Evolutionary conservation across 2,888 invertebrate genomes (phyloP).

Genomic region (Temnothorax ravouxi): DNA sequence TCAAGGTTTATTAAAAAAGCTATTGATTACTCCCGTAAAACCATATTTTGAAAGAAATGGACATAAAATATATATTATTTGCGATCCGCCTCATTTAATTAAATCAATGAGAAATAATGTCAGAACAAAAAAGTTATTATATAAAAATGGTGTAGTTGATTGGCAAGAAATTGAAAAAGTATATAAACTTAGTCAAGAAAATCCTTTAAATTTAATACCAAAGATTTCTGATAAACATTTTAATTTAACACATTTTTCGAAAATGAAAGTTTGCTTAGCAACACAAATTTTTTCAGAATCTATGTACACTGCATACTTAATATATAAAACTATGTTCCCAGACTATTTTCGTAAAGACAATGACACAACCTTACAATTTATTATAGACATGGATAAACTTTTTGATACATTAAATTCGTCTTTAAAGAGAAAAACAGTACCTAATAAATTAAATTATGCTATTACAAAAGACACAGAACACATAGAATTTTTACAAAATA

Average conservation of each 20-base stretch:
- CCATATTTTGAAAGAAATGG: not conserved
- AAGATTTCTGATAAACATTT: not conserved
- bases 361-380: too few relatives aligned
- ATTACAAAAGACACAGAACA: too few relatives aligned
- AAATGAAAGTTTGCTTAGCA: not conserved
- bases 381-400: too few relatives aligned
- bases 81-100: not conserved
- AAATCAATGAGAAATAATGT: slow-evolving; percentile 1
- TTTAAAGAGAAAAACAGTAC: too few relatives aligned
- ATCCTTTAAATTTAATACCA: not conserved
- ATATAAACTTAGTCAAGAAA: not conserved
- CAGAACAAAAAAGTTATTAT: not conserved
- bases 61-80: not conserved
- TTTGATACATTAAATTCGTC: too few relatives aligned
- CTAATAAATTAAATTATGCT: too few relatives aligned
- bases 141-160: not conserved
- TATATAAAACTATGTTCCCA: too few relatives aligned
- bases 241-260: not conserved
- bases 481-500: too few relatives aligned
- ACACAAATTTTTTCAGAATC: slow-evolving; percentile 7
- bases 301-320: not conserved
- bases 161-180: not conserved
- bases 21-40: not conserved
- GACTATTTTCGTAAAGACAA: not conserved
- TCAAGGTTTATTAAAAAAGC: not conserved